A percentile compares a stretch with the other conserved stretches of the same genome.
Evolutionary conservation across 1,140 invertebrate species (phyloP).

Genomic region (Eubasilissa regina): DNA sequence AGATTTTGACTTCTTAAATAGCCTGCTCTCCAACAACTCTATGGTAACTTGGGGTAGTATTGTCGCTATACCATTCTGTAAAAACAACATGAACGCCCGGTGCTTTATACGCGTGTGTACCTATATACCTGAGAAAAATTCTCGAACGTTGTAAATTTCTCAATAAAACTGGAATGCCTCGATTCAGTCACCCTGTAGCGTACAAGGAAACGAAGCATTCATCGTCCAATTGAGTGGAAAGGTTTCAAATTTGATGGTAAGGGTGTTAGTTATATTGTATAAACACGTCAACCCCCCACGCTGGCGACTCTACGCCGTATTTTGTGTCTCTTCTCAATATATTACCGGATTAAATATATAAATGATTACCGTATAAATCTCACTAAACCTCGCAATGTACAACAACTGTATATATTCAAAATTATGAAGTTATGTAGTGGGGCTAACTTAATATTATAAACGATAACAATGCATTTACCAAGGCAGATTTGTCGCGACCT

Average conservation of each 20-base stretch:
- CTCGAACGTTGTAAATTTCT: too few relatives aligned
- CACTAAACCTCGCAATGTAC: background rate
- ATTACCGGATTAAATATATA: conserved; percentile 6
- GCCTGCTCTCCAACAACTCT: too few relatives aligned
- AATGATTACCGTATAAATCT: background rate
- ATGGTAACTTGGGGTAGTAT: too few relatives aligned
- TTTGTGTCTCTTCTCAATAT: conserved; percentile 37
- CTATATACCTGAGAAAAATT: too few relatives aligned
- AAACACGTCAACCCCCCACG: conserved; percentile 44
- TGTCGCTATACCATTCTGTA: too few relatives aligned
- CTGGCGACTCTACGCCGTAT: background rate
- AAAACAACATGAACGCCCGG: too few relatives aligned
- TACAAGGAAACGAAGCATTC: background rate
- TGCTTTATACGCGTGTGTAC: too few relatives aligned
- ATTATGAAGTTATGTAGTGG: conserved; percentile 5
- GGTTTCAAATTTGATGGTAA: conserved; percentile 34
- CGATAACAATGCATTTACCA: too few relatives aligned
- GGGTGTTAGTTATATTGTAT: conserved; percentile 28
- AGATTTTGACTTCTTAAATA: too few relatives aligned
- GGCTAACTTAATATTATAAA: background rate
- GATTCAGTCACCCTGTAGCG: background rate
- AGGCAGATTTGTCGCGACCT: too few relatives aligned
- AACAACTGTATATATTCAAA: background rate
- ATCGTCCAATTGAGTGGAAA: conserved; percentile 37
- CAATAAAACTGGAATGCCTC: too few relatives aligned